A percentile compares a stretch with the other conserved stretches of the same genome.
phyloP scores from a whole-genome alignment of 2,888 invertebrate species.

The Augochlorella aurata region DNA sequence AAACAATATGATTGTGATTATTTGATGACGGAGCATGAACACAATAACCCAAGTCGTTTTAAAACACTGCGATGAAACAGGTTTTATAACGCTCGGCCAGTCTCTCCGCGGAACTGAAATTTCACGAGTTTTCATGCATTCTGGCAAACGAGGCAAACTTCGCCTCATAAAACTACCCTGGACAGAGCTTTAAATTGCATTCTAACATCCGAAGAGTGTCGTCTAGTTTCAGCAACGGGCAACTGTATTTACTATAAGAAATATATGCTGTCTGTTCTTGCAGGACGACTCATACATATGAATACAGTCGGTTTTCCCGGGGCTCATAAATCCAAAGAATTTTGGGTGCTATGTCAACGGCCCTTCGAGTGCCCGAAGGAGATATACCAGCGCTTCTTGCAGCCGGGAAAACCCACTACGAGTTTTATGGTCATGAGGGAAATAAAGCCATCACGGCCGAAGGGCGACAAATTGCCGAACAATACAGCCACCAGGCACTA shows the following conservation, averaged over 20 bases:
- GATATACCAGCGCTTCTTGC: not conserved
- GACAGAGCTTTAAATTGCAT: not conserved
- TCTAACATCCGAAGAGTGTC: not conserved
- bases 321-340: constrained; percentile 61
- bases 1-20: constrained; percentile 8
- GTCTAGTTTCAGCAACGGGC: not conserved
- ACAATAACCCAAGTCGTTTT: not conserved
- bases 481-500: constrained; percentile 72
- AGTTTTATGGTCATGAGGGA: constrained; percentile 40
- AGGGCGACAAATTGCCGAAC: constrained; percentile 65
- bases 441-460: constrained; percentile 54
- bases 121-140: not conserved
- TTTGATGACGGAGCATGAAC: constrained; percentile 8
- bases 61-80: not conserved
- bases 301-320: constrained; percentile 9
- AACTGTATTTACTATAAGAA: not conserved
- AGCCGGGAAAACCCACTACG: constrained; percentile 51
- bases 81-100: constrained; percentile 10
- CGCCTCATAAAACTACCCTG: not conserved
- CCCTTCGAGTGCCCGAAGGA: constrained; percentile 9
- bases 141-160: not conserved
- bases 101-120: not conserved
- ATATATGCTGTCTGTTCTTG: not conserved
- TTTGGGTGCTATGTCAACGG: constrained; percentile 7
- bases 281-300: not conserved